Base-by-base conservation (phyloP, 2,888 invertebrate species). In the Hemaris fuciformis region DNA sequence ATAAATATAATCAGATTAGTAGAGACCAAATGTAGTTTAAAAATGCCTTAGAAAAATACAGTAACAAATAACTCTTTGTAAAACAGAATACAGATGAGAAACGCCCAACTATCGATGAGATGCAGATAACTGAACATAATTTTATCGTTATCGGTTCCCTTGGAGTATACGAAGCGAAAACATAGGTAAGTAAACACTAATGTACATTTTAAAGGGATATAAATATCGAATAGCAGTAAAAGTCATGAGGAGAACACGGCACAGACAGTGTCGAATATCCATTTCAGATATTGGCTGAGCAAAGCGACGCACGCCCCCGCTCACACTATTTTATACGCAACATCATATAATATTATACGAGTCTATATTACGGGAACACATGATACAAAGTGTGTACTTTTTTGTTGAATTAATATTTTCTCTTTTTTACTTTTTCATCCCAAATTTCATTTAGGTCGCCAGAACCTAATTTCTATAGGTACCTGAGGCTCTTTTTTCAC, bases 201-300 rank as follows among this genome's bases (percentile, higher is more conserved):
- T 78, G 77, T 76, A 79, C 75, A 76, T 80, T 80, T 53, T 78
- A 74, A 69, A 72, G 71, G 73, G 73, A 70, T 66, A 78, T 78
- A 78, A 80, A 81, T 60, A 60, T 60, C 60, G 60, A 73, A 72
- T 66, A 64, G 73, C 72, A 75, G 75, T 87, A 85, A 86, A 85
- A 74, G 83, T 85, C 83, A 73, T 72, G 74, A 65, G 72, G n/a
- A 69, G 74, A 77, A 71, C 66, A 65, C 71, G 69, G 68, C 76
- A 60, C 41, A 48, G 60, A 75, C 78, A 75, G 77, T 80, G 84
- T 84, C 85, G 83, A 85, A 84, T 85, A 86, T 86, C 81, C 81
- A 83, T 83, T 84, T 85, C 74, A 77, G 77, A 84, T 85, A 87
- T 85, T 82, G 82, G 73, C 69, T 69, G 73, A 34, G 57, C 34